Evolutionary conservation across 2,113 vertebrate genomes (phyloP).

Genomic region (Arenaria interpres): DNA sequence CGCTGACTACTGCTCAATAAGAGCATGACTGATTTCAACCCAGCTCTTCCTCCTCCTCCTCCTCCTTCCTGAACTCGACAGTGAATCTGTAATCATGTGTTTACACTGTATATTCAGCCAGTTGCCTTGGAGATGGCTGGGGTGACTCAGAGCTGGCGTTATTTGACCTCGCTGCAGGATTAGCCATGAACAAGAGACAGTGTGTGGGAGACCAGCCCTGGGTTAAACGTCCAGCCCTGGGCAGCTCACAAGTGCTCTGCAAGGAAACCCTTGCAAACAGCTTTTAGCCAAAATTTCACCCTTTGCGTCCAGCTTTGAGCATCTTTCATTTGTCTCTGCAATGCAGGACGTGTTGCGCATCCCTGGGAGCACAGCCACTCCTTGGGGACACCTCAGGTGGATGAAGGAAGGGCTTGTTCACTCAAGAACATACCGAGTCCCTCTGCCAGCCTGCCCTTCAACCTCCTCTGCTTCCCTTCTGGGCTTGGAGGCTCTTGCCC

Average conservation of each 20-base stretch:
- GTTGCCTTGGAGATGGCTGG: constrained; percentile 54
- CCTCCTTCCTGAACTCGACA: not conserved
- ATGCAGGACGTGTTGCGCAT: not conserved
- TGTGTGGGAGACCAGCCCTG: constrained; percentile 39
- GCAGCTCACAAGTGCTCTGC: not conserved
- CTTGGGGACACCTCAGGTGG: not conserved
- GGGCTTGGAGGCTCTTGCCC: not conserved
- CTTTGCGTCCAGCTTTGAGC: not conserved
- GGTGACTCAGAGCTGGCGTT: constrained; percentile 42
- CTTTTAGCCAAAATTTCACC: not conserved
- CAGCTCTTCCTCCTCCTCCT: not conserved
- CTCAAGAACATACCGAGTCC: fast-evolving
- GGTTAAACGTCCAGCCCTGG: not conserved
- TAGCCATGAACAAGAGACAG: constrained; percentile 1
- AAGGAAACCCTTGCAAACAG: not conserved
- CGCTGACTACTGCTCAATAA: not conserved
- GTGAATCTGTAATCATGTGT: constrained; percentile 43
- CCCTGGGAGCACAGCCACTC: not conserved
- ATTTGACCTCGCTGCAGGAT: constrained; percentile 29
- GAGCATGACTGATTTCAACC: not conserved
- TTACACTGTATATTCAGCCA: not conserved
- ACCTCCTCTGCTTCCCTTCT: not conserved
- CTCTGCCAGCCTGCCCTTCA: not conserved
- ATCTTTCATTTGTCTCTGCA: not conserved
- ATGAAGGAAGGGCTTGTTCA: not conserved